A percentile compares a stretch with the other conserved stretches of the same genome.
Conservation (phyloP, 2,888 invertebrate genomes). For the Eupithecia tripunctaria region DNA sequence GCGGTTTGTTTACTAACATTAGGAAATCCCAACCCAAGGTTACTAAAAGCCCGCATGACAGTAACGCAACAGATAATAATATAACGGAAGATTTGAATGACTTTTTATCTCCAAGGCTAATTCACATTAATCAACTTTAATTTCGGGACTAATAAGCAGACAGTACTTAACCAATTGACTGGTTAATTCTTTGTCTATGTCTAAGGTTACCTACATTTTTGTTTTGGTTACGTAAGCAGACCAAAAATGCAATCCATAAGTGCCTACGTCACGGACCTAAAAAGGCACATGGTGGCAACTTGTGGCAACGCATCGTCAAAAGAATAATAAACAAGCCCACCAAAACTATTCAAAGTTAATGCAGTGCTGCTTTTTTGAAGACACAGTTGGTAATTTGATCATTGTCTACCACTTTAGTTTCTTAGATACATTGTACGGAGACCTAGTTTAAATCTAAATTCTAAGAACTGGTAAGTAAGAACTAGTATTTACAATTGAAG, state of each 20-base stretch:
- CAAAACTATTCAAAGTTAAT: conserved; percentile 2
- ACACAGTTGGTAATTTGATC: not conserved
- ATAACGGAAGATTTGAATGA: conserved; percentile 27
- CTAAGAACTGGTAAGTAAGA: no score
- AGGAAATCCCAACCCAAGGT: not conserved
- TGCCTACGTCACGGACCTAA: conserved; percentile 26
- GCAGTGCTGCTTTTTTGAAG: not conserved
- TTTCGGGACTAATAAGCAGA: conserved; percentile 36
- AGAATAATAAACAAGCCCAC: conserved; percentile 23
- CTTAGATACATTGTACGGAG: not conserved
- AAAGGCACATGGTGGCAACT: conserved; percentile 19
- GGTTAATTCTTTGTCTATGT: conserved; percentile 1
- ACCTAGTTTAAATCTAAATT: not conserved
- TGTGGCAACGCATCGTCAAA: not conserved
- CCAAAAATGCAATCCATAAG: conserved; percentile 9
- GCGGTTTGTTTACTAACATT: no score
- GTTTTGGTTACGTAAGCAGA: conserved; percentile 1
- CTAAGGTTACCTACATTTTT: conserved; percentile 4
- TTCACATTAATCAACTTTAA: conserved; percentile 41
- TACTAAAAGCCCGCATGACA: conserved; percentile 7
- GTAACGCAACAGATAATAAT: conserved; percentile 4
- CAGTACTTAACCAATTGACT: conserved; percentile 35
- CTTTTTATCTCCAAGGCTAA: conserved; percentile 40
- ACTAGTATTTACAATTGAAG: no score
- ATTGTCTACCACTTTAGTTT: not conserved